Percentiles rank a stretch among this genome's conserved stretches.
Evolutionary conservation across 2,797 vertebrate genomes (phyloP).

Genomic region (Crenichthys baileyi): DNA sequence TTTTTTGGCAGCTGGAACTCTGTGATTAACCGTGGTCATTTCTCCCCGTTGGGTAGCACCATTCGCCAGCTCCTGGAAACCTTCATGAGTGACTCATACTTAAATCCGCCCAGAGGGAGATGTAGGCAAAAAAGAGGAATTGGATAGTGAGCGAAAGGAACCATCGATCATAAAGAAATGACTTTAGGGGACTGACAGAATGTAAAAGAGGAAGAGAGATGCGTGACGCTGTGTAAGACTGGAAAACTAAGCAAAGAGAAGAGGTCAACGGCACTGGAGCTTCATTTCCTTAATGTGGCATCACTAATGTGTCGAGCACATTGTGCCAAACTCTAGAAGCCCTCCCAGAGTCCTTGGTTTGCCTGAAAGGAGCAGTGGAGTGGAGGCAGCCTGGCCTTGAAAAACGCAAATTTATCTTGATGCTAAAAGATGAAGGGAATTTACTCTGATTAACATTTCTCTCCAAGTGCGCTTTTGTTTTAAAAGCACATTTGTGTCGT

Average conservation of each 20-base stretch:
- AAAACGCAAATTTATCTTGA: slow-evolving; percentile 14
- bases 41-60: slow-evolving; percentile 30
- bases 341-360: slow-evolving; percentile 18
- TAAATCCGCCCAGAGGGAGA: slow-evolving; percentile 37
- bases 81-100: slow-evolving; percentile 57
- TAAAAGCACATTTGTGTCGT: slow-evolving; percentile 27
- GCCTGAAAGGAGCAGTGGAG: slow-evolving; percentile 8
- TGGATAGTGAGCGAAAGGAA: slow-evolving; percentile 39
- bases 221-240: slow-evolving; percentile 10
- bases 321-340: slow-evolving; percentile 42
- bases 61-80: slow-evolving; percentile 51
- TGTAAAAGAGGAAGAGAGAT: slow-evolving; percentile 37
- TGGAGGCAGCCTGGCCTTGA: background rate
- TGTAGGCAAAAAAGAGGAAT: slow-evolving; percentile 24
- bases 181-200: slow-evolving; percentile 21
- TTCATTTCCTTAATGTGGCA: slow-evolving; percentile 54
- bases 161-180: slow-evolving; percentile 38
- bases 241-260: slow-evolving; percentile 6
- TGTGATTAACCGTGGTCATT: slow-evolving; percentile 49
- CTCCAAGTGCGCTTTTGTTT: slow-evolving; percentile 21
- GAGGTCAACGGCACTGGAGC: background rate
- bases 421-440: slow-evolving; percentile 3
- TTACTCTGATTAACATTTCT: background rate
- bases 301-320: slow-evolving; percentile 53
- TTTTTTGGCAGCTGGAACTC: slow-evolving; percentile 43